Evolutionary conservation across 1,140 invertebrate genomes (phyloP).

Genomic region (Drosophila neocordata): DNA sequence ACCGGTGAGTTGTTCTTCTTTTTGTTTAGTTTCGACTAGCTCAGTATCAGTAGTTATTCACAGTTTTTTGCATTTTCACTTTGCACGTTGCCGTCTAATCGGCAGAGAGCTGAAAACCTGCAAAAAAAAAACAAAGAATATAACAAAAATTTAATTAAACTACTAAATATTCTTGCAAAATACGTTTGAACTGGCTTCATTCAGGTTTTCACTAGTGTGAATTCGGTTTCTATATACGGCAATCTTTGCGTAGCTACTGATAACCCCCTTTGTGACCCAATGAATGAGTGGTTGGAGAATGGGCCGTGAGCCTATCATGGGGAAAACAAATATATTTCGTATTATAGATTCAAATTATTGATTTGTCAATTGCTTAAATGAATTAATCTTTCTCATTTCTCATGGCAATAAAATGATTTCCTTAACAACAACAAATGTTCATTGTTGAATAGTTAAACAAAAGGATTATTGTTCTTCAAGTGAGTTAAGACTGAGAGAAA

Average conservation of each 20-base stretch:
- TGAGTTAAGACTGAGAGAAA: neutral
- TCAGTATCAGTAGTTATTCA: neutral
- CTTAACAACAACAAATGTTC: neutral
- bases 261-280: neutral
- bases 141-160: slow-evolving; percentile 24
- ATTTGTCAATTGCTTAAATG: neutral
- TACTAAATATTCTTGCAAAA: slow-evolving; percentile 22
- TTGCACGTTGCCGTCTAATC: slow-evolving; percentile 44
- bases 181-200: slow-evolving; percentile 25
- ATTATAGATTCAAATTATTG: neutral
- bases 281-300: neutral
- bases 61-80: slow-evolving; percentile 49
- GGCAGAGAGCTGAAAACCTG: slow-evolving; percentile 25
- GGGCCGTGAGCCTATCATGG: neutral
- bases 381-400: neutral
- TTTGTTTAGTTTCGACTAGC: neutral
- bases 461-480: neutral
- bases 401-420: neutral
- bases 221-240: slow-evolving; percentile 6
- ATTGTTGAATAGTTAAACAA: neutral
- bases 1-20: neutral
- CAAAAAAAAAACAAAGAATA: slow-evolving; percentile 49
- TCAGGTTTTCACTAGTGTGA: slow-evolving; percentile 38
- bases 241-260: neutral
- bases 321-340: too few relatives aligned